A percentile compares a stretch with the other conserved stretches of the same genome.
phyloP scores from a whole-genome alignment of 2,888 invertebrate species.

The Erpobdella octoculata region DNA sequence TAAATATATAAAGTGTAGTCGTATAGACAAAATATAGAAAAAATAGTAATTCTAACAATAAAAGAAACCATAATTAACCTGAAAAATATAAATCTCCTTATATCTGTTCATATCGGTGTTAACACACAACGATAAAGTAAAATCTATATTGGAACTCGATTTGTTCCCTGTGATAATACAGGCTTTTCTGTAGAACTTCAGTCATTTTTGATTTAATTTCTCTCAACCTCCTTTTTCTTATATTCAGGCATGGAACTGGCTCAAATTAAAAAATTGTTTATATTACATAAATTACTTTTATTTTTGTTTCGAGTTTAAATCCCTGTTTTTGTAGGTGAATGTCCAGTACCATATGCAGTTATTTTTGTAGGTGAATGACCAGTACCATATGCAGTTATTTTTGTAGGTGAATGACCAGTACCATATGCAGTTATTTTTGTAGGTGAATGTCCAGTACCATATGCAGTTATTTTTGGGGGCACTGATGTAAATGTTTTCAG shows the following conservation, averaged over 20 bases:
- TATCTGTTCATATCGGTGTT: no score
- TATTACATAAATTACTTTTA: no score
- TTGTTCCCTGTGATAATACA: no score
- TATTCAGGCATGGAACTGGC: not conserved
- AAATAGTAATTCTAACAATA: no score
- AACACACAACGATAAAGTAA: no score
- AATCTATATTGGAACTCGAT: no score
- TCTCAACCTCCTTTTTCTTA: not conserved
- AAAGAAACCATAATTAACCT: no score
- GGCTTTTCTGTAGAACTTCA: not conserved
- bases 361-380: not conserved
- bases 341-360: not conserved
- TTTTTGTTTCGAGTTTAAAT: no score
- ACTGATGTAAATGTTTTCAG: conserved; percentile 19
- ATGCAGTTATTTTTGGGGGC: conserved; percentile 24
- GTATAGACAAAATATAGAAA: no score
- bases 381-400: not conserved
- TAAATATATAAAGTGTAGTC: no score
- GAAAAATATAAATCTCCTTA: no score
- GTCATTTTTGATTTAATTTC: not conserved
- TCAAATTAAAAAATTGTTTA: no score
- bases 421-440: conserved; percentile 9
- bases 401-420: conserved; percentile 13
- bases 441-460: conserved; percentile 20
- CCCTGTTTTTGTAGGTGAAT: not conserved